phyloP scores from a whole-genome alignment of 2,113 vertebrate species.

The Rhinolophus sinicus region DNA sequence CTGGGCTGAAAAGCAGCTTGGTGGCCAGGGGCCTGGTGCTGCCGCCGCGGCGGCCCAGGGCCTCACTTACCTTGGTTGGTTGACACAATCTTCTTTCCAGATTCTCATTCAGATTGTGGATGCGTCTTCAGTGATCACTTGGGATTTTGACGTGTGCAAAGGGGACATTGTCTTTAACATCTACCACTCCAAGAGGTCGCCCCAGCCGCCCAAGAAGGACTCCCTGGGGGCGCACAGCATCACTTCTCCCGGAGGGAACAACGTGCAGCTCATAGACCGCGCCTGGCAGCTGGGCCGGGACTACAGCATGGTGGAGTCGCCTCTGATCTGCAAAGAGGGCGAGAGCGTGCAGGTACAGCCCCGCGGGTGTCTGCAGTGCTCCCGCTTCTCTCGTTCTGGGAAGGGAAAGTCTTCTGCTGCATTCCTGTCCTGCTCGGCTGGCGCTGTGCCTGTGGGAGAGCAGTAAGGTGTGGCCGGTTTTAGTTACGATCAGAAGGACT shows the following conservation, averaged over 20 bases:
- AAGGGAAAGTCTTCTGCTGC: accelerated
- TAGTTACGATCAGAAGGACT: accelerated
- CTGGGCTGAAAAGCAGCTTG: background rate
- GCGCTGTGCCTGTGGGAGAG: accelerated
- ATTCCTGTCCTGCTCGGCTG: accelerated
- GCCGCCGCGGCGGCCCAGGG: accelerated
- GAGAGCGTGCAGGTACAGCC: conserved; percentile 95
- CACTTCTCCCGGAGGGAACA: conserved; percentile 90
- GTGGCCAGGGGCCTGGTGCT: accelerated
- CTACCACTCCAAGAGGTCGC: conserved; percentile 93
- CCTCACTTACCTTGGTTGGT: accelerated
- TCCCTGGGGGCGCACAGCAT: conserved; percentile 90
- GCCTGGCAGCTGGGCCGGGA: conserved; percentile 94
- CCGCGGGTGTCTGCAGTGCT: too few species aligned
- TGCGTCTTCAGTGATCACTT: conserved; percentile 95
- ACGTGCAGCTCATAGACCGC: conserved; percentile 92
- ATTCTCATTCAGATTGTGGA: conserved; percentile 95
- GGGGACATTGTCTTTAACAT: conserved; percentile 96
- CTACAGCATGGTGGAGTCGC: conserved; percentile 96
- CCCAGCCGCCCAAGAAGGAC: conserved; percentile 92
- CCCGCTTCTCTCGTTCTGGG: background rate
- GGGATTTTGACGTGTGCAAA: conserved; percentile 98
- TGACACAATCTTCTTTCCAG: conserved; percentile 77
- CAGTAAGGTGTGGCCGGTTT: accelerated
- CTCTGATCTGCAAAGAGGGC: conserved; percentile 93